Evolutionary conservation across 2,888 invertebrate genomes (phyloP).

Genomic region (Thereva unica): DNA sequence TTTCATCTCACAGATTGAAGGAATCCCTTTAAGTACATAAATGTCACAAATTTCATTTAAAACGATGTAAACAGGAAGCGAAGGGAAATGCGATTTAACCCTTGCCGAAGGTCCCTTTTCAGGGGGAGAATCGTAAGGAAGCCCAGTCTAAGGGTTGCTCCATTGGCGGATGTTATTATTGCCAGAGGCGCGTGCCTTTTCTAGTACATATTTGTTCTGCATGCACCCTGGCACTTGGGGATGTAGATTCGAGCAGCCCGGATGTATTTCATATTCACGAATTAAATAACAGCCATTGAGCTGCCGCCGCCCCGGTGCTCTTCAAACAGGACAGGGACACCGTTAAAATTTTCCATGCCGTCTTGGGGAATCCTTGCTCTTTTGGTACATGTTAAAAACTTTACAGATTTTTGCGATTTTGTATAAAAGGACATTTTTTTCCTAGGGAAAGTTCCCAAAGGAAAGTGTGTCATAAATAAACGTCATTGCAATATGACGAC

Average conservation of each 20-base stretch:
- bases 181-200: slow-evolving; percentile 41
- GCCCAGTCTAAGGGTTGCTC: slow-evolving; percentile 3
- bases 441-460: slow-evolving; percentile 10
- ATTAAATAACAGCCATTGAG: neutral
- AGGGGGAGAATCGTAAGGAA: slow-evolving; percentile 6
- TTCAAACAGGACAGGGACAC: neutral
- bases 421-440: slow-evolving; percentile 11
- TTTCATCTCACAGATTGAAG: slow-evolving; percentile 18
- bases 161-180: slow-evolving; percentile 35
- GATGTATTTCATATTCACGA: slow-evolving; percentile 32
- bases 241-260: slow-evolving; percentile 19
- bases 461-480: slow-evolving; percentile 30
- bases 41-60: slow-evolving; percentile 37
- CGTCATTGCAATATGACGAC: slow-evolving; percentile 36
- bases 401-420: neutral
- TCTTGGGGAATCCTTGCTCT: neutral
- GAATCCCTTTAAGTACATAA: slow-evolving; percentile 35
- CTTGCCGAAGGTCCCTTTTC: slow-evolving; percentile 9
- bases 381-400: neutral
- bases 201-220: slow-evolving; percentile 8
- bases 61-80: slow-evolving; percentile 33
- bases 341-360: too few relatives aligned
- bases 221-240: slow-evolving; percentile 1
- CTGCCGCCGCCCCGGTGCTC: neutral
- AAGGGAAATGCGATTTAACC: slow-evolving; percentile 22